Evolutionary conservation across 2,113 vertebrate species (phyloP).

Genomic region (Colossoma macropomum): DNA sequence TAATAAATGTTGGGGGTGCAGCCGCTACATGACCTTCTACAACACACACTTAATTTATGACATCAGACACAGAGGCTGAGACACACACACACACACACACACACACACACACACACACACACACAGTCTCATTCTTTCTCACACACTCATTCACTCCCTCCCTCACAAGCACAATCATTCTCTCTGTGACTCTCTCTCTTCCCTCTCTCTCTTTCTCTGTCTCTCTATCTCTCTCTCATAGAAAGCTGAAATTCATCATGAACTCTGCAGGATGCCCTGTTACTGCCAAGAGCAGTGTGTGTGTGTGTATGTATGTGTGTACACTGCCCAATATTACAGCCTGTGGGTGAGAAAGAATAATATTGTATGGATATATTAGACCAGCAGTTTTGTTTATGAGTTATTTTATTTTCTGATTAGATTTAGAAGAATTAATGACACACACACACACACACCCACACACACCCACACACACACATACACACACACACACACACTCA

Average conservation of each 20-base stretch:
- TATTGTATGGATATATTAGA: no score
- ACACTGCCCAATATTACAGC: neutral
- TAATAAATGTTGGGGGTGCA: conserved; percentile 31
- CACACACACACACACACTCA: no score
- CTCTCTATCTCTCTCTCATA: neutral
- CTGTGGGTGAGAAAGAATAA: no score
- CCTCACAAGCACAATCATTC: neutral
- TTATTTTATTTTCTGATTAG: no score
- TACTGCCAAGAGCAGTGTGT: conserved; percentile 25
- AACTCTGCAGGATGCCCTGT: conserved; percentile 31
- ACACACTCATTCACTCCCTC: conserved; percentile 8
- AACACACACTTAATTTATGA: conserved; percentile 23
- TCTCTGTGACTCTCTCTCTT: neutral
- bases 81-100: neutral
- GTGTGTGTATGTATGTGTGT: conserved; percentile 32
- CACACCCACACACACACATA: no score
- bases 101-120: conserved; percentile 24
- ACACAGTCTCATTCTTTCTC: neutral
- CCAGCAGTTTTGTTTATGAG: no score
- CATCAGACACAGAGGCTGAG: neutral
- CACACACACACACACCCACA: no score
- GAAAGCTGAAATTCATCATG: conserved; percentile 27
- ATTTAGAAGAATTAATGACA: no score
- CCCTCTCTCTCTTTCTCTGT: neutral
- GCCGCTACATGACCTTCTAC: conserved; percentile 28